phyloP scores from a whole-genome alignment of 2,888 invertebrate genomes.

The Orthosia gracilis region DNA sequence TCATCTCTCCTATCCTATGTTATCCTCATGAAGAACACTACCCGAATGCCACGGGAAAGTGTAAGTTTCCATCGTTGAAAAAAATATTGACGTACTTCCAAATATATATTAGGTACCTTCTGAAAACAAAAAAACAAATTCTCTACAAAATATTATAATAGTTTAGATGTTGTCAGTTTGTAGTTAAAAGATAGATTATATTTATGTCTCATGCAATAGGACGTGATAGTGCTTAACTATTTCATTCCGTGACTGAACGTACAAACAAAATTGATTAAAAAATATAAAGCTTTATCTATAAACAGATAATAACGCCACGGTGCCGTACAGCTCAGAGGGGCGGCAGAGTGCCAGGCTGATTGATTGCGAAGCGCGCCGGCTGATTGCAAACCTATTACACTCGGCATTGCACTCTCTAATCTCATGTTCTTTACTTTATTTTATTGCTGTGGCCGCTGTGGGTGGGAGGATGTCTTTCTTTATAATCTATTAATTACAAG shows the following conservation, averaged over 20 bases:
- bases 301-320: conserved; percentile 19
- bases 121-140: too few species aligned
- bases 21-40: too few species aligned
- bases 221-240: background rate
- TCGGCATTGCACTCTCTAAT: conserved; percentile 45
- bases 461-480: conserved; percentile 18
- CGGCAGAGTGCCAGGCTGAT: conserved; percentile 48
- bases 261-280: conserved; percentile 23
- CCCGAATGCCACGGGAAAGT: too few species aligned
- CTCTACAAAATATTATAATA: too few species aligned
- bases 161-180: background rate
- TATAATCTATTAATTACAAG: conserved; percentile 22
- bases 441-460: conserved; percentile 43
- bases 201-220: background rate
- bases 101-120: too few species aligned
- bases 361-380: conserved; percentile 31
- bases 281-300: conserved; percentile 10
- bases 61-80: too few species aligned
- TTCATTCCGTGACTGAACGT: conserved; percentile 1
- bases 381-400: conserved; percentile 61
- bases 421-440: conserved; percentile 49
- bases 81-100: too few species aligned
- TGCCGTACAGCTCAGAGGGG: background rate
- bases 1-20: too few species aligned
- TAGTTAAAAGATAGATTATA: background rate